phyloP scores from a whole-genome alignment of 2,888 invertebrate genomes.

The Arrhopalites spinosus region DNA sequence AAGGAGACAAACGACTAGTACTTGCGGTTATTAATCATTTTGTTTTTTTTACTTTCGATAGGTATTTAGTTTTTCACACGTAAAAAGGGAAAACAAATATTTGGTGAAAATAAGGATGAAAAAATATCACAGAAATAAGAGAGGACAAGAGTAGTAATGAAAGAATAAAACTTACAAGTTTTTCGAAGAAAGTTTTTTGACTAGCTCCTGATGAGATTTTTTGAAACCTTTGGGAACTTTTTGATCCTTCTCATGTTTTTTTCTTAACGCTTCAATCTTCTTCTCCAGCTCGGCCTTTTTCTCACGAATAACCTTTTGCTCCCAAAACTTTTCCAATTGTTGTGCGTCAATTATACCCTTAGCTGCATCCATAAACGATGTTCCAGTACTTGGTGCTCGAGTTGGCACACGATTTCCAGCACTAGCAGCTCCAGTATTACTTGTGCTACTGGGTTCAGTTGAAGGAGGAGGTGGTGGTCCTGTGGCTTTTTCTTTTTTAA shows the following conservation, averaged over 20 bases:
- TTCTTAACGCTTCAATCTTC: constrained; percentile 79
- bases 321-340: constrained; percentile 76
- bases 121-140: not conserved
- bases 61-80: not conserved
- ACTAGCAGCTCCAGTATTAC: constrained; percentile 54
- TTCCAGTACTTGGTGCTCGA: constrained; percentile 27
- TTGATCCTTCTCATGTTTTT: constrained; percentile 76
- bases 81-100: no score
- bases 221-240: constrained; percentile 57
- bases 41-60: not conserved
- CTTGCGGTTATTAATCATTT: constrained; percentile 19
- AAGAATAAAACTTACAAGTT: constrained; percentile 70
- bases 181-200: constrained; percentile 76
- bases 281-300: constrained; percentile 83
- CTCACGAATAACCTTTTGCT: constrained; percentile 80
- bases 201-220: constrained; percentile 68
- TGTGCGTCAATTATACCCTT: constrained; percentile 71
- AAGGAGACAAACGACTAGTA: constrained; percentile 26
- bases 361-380: constrained; percentile 45
- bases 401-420: constrained; percentile 16
- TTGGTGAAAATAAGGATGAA: not conserved
- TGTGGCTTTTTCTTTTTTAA: not conserved
- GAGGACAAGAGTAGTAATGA: not conserved
- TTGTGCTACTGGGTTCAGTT: constrained; percentile 54
- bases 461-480: not conserved